A percentile compares a stretch with the other conserved stretches of the same genome.
Conservation (phyloP, 2,113 vertebrate species). For the Cinclus mexicanus region DNA sequence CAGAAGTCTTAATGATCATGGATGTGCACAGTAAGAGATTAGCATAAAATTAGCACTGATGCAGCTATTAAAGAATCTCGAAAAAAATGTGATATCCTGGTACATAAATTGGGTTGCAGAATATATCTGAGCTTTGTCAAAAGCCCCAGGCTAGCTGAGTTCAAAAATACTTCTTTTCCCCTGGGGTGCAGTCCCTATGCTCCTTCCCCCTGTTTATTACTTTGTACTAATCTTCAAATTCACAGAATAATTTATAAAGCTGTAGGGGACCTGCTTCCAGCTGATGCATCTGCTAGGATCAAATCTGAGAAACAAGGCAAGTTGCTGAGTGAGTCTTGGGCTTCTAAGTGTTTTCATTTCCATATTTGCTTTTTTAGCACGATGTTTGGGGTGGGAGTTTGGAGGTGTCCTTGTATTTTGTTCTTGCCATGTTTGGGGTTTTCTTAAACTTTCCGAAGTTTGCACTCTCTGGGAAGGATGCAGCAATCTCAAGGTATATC, state of each 20-base stretch:
- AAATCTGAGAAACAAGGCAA: neutral
- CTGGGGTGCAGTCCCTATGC: neutral
- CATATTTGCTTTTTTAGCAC: neutral
- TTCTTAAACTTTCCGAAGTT: neutral
- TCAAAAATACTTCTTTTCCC: neutral
- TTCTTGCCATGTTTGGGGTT: neutral
- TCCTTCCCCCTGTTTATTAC: neutral
- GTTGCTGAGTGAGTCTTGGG: neutral
- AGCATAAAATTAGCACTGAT: constrained; percentile 66
- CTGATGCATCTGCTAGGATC: constrained; percentile 20
- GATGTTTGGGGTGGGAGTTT: neutral
- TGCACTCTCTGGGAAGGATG: neutral
- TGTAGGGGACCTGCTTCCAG: constrained; percentile 11
- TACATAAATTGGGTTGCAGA: constrained; percentile 25
- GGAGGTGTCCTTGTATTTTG: rapidly evolving
- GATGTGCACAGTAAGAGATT: constrained; percentile 56
- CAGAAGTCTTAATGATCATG: constrained; percentile 57
- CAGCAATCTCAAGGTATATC: neutral
- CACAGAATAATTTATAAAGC: constrained; percentile 5
- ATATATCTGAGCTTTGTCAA: neutral
- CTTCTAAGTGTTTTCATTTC: neutral
- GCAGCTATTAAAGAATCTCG: constrained; percentile 49
- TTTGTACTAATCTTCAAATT: constrained; percentile 15
- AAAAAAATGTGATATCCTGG: constrained; percentile 44
- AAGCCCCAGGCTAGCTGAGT: neutral